A percentile compares a stretch with the other conserved stretches of the same genome.
phyloP scores from a whole-genome alignment of 2,113 vertebrate genomes.

The Numida meleagris region DNA sequence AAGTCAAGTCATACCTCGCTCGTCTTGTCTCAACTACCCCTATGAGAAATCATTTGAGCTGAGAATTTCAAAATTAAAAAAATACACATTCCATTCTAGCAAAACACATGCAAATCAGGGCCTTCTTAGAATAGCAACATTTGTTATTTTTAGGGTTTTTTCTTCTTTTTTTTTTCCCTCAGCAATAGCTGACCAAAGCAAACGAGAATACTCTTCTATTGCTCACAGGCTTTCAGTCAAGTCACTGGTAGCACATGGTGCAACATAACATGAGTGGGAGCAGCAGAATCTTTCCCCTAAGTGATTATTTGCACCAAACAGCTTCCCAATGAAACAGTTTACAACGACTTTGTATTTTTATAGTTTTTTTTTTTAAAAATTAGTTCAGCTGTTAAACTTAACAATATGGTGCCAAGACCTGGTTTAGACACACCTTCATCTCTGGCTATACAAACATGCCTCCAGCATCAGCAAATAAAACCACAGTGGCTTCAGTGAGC shows the following conservation, averaged over 20 bases:
- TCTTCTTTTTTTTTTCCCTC: not conserved
- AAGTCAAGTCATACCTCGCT: not conserved
- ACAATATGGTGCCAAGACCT: not conserved
- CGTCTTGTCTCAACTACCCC: not conserved
- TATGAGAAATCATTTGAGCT: not conserved
- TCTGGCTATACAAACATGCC: not conserved
- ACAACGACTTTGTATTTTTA: not conserved
- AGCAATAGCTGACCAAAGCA: not conserved
- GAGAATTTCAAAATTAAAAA: not conserved
- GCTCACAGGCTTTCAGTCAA: not conserved
- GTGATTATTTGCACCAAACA: not conserved
- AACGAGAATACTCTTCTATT: not conserved
- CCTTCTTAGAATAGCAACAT: accelerated
- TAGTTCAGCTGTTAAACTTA: not conserved
- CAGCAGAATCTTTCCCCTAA: not conserved
- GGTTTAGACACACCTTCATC: not conserved
- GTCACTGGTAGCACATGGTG: not conserved
- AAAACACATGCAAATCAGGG: accelerated
- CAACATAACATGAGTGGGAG: not conserved
- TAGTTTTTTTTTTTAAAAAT: not conserved
- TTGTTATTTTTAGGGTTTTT: not conserved
- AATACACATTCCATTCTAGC: not conserved
- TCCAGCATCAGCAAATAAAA: not conserved
- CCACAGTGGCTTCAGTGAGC: not conserved
- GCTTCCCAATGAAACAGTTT: not conserved